Percentiles rank a stretch among this genome's conserved stretches.
Conservation (phyloP, 2,113 vertebrate species). For the Puffinus mauretanicus region DNA sequence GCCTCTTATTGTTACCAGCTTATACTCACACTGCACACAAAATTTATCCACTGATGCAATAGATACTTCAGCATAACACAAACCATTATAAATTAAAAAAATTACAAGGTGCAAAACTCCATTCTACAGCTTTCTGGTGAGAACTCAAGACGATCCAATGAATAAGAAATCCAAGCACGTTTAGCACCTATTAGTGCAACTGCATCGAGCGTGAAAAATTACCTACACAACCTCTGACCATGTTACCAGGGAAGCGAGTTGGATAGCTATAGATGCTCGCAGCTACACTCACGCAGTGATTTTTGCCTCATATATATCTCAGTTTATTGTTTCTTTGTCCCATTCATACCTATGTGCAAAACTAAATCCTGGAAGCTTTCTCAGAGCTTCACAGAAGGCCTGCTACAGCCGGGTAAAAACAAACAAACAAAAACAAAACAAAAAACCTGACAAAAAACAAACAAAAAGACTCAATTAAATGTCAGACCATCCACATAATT, state of each 20-base stretch:
- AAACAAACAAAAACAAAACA: not conserved
- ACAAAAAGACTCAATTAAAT: slow-evolving; percentile 5
- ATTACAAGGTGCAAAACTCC: slow-evolving; percentile 80
- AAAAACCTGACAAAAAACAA: slow-evolving; percentile 1
- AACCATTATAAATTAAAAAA: slow-evolving; percentile 82
- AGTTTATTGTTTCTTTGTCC: slow-evolving; percentile 59
- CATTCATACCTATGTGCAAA: slow-evolving; percentile 66
- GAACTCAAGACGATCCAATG: slow-evolving; percentile 62
- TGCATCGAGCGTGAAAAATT: slow-evolving; percentile 25
- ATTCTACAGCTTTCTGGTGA: slow-evolving; percentile 73
- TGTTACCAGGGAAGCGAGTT: not conserved
- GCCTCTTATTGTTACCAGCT: slow-evolving; percentile 78
- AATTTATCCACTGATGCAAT: slow-evolving; percentile 68
- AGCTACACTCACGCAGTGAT: slow-evolving; percentile 36
- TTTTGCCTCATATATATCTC: slow-evolving; percentile 29
- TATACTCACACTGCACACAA: slow-evolving; percentile 67
- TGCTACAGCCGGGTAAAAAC: slow-evolving; percentile 44
- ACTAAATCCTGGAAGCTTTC: slow-evolving; percentile 50
- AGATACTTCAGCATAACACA: slow-evolving; percentile 76
- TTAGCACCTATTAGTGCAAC: slow-evolving; percentile 72
- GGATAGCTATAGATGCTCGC: slow-evolving; percentile 22
- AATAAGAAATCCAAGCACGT: slow-evolving; percentile 58
- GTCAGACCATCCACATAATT: slow-evolving; percentile 43
- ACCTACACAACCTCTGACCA: slow-evolving; percentile 14
- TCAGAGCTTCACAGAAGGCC: slow-evolving; percentile 9